These are phyloP conservation scores for Eristalinus sepulchralis DNA, from an alignment of 2,888 invertebrate genomes.

Conservation along the genomic window DNA sequence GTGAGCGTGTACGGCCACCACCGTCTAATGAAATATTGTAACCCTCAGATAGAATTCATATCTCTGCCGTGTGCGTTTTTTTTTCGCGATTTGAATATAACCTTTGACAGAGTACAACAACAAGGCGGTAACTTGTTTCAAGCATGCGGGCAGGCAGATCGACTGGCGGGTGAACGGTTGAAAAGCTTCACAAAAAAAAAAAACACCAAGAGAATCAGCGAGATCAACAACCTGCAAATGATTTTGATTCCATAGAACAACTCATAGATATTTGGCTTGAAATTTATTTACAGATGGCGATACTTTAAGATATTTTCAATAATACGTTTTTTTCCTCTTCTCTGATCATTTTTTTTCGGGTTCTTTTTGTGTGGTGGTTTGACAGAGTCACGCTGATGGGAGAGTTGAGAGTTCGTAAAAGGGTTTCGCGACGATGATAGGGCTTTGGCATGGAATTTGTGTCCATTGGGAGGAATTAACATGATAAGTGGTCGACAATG, in stretches of 20 bases:
- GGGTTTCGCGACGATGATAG: not conserved
- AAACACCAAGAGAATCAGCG: conserved; percentile 1
- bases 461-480: not conserved
- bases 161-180: conserved; percentile 40
- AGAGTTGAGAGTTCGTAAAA: not conserved
- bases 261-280: conserved; percentile 52
- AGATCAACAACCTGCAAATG: conserved; percentile 71
- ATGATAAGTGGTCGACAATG: not conserved
- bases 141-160: not conserved
- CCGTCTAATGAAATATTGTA: conserved; percentile 49
- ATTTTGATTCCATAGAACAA: conserved; percentile 67
- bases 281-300: conserved; percentile 43
- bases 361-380: not conserved
- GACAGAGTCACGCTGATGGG: not conserved
- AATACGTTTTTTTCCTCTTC: not conserved
- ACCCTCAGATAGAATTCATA: conserved; percentile 10
- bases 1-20: not conserved
- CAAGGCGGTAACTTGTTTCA: conserved; percentile 46
- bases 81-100: conserved; percentile 69
- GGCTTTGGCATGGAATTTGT: not conserved
- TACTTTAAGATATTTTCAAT: conserved; percentile 24
- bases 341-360: not conserved
- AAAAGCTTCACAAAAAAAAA: not conserved
- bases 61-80: not conserved
- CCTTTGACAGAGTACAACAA: conserved; percentile 66